Base-by-base conservation (phyloP, 2,113 vertebrate species). In the Myotis brandtii region DNA sequence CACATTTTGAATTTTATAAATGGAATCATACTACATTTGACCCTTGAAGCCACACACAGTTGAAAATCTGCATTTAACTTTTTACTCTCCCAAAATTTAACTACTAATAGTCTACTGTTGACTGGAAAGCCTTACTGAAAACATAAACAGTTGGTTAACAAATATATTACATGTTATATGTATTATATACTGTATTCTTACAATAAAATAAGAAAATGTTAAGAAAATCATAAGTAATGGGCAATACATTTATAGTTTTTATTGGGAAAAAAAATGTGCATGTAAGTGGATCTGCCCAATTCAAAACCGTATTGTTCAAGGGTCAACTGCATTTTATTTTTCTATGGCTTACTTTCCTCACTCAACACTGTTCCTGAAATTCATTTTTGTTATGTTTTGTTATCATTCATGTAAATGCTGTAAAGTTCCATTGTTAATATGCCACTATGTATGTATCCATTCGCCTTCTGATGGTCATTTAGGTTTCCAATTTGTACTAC, bases 331-430 rank as follows among this genome's bases (percentile, higher is more conserved):
- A 56, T 46, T 83, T 72, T 66, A 52, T 59, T 94, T 40, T 88
- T 90, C 54, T 48, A 27, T 2, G 30, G 82, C 32, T 79, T 72
- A 69, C 40, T 89, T 85, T 86, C 93, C 83, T 95, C 48, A 86
- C 25, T 85, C 27, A 72, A 56, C 25, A 18, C 32, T 80, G 30
- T 25, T 89, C 30, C 54, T 79, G 34, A 96, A 86, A 66, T 82
- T 67, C 25, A 89, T 21, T 88, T 25, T 5, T 37, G 17, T 79
- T 64, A 64, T 64, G 27, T 32, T 43, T n/a, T 93, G 20, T 52
- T 70, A 52, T 3, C n/a, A 87, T 30, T 83, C 32, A 43, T 1
- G 5, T 23, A 84, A 89, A 87, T 37, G 40, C 17, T 8, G 9
- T 12, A 59, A 30, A 76, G 12, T 59, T 69, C 32, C 56, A 21